These are phyloP conservation scores for Leucoraja erinaceus DNA, from an alignment of 2,113 vertebrate species.

Conservation along the genomic window DNA sequence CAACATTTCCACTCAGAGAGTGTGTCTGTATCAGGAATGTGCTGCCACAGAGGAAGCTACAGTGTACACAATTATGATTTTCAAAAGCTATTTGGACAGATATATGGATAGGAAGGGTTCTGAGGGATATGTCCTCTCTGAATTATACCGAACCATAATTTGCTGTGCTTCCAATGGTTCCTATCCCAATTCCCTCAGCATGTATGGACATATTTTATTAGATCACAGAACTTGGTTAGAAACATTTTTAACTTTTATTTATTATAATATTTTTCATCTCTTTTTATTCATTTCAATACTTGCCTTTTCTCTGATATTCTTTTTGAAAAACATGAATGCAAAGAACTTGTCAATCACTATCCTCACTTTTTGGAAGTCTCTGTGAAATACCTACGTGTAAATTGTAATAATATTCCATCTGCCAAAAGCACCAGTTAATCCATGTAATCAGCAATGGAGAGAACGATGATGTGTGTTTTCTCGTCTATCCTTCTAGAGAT, in stretches of 20 bases:
- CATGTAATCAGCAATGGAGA: conserved; percentile 40
- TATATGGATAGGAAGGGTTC: no score
- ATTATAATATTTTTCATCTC: neutral
- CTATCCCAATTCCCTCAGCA: neutral
- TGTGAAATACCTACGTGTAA: neutral
- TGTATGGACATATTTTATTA: neutral
- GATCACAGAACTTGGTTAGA: neutral
- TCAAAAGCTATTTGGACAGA: no score
- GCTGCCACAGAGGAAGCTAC: no score
- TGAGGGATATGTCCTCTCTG: neutral
- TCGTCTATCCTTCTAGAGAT: conserved; percentile 46
- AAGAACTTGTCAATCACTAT: neutral
- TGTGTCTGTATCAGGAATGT: no score
- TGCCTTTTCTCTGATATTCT: neutral
- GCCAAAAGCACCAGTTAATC: neutral
- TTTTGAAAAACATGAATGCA: neutral
- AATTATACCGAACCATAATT: neutral
- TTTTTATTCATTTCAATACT: neutral
- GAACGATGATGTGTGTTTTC: conserved; percentile 46
- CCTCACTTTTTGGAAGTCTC: neutral
- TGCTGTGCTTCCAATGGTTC: neutral
- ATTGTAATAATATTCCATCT: conserved; percentile 6
- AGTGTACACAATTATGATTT: no score
- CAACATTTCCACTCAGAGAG: no score
- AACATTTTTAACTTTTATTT: neutral